Percentiles rank a stretch among this genome's conserved stretches.
Evolutionary conservation across 2,113 vertebrate genomes (phyloP).

Genomic region (Sylvicapra grimmia): DNA sequence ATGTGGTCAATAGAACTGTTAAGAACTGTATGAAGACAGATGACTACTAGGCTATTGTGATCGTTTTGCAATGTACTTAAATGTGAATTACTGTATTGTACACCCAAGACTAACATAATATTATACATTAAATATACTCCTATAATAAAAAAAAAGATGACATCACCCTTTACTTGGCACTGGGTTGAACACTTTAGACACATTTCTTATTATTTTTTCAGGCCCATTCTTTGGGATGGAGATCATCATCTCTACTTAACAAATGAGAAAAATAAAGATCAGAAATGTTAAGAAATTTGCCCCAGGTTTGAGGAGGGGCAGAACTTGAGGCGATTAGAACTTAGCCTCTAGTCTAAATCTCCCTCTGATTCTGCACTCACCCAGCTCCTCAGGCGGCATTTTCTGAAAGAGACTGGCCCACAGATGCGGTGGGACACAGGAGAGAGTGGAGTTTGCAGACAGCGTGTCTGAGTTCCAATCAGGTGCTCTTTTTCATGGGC

Average conservation of each 20-base stretch:
- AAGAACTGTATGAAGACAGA: not conserved
- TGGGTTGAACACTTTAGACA: not conserved
- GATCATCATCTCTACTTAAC: not conserved
- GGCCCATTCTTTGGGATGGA: not conserved
- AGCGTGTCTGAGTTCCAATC: too few relatives aligned
- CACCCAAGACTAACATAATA: not conserved
- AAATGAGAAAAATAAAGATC: not conserved
- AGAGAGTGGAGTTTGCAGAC: not conserved
- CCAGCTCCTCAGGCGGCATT: not conserved
- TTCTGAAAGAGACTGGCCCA: not conserved
- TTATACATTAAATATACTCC: not conserved
- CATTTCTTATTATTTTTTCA: not conserved
- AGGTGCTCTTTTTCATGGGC: not conserved
- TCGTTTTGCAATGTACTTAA: not conserved
- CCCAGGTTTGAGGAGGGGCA: not conserved
- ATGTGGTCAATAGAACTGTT: not conserved
- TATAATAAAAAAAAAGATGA: not conserved
- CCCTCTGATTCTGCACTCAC: not conserved
- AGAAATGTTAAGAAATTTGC: not conserved
- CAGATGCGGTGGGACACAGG: not conserved
- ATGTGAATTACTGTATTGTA: not conserved
- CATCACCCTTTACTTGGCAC: not conserved
- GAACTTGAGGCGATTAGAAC: not conserved
- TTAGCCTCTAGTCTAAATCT: not conserved
- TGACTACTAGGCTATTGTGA: not conserved